These are phyloP conservation scores for Prionailurus viverrinus DNA, from an alignment of 2,113 vertebrate genomes.

Conservation along the genomic window DNA sequence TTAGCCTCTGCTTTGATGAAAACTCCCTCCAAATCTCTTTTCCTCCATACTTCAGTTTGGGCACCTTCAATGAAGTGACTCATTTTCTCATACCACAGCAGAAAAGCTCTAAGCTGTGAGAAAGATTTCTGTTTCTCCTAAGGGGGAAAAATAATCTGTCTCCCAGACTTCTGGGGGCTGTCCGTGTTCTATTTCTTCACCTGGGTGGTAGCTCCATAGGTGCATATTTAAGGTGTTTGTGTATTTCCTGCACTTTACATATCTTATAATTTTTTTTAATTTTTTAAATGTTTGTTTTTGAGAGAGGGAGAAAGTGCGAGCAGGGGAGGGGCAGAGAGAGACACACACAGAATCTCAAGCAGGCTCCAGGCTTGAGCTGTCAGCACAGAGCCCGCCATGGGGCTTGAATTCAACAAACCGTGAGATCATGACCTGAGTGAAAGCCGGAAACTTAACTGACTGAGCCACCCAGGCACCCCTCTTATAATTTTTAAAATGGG, in stretches of 20 bases:
- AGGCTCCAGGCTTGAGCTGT: no score
- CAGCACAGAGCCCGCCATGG: no score
- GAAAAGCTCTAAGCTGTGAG: not conserved
- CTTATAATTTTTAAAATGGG: no score
- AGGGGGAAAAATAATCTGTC: not conserved
- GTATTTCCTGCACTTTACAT: not conserved
- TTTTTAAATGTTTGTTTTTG: no score
- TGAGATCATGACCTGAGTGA: no score
- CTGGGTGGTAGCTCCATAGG: not conserved
- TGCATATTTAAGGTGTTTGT: not conserved
- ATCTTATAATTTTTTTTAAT: not conserved
- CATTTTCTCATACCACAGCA: not conserved
- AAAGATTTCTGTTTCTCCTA: not conserved
- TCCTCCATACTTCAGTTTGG: not conserved
- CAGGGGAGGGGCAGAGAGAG: no score
- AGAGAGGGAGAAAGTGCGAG: no score
- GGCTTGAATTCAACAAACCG: no score
- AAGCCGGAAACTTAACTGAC: no score
- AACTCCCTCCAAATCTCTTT: not conserved
- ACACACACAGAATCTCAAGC: no score
- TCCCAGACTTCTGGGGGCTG: not conserved
- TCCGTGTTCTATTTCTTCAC: not conserved
- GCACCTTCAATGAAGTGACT: not conserved
- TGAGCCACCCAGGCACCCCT: no score
- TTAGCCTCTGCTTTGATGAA: not conserved